Conservation (phyloP, 2,888 invertebrate genomes). For the Pollenia angustigena region DNA sequence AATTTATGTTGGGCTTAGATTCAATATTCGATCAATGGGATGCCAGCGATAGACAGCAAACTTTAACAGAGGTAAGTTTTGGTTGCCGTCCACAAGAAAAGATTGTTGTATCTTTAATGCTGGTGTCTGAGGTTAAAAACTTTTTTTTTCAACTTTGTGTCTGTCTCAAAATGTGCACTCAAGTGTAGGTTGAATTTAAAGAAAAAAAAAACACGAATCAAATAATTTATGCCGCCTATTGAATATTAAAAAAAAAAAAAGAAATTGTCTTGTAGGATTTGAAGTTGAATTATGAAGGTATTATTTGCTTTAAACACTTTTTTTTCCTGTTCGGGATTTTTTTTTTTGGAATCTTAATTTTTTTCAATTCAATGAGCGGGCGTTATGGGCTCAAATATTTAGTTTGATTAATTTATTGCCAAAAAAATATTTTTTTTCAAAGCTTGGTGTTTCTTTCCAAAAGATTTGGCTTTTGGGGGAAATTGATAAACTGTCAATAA, state of each 20-base stretch:
- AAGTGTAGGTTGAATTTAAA: constrained; percentile 68
- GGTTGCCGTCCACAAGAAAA: not conserved
- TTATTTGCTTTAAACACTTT: constrained; percentile 47
- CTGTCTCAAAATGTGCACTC: constrained; percentile 41
- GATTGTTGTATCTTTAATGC: not conserved
- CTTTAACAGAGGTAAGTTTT: constrained; percentile 84
- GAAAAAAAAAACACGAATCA: constrained; percentile 55
- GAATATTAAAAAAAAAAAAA: constrained; percentile 55
- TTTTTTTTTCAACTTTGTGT: constrained; percentile 12
- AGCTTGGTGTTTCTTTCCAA: constrained; percentile 8
- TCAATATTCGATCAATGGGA: constrained; percentile 84
- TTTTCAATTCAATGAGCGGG: constrained; percentile 51
- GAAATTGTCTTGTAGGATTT: constrained; percentile 63
- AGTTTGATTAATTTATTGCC: constrained; percentile 56
- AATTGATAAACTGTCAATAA: not conserved
- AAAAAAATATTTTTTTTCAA: not conserved
- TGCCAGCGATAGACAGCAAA: constrained; percentile 83
- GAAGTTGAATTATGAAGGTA: constrained; percentile 55
- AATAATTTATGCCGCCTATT: constrained; percentile 72
- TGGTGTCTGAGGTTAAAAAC: not conserved
- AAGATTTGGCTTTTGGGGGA: not conserved
- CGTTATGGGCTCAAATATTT: constrained; percentile 30
- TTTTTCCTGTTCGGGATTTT: not conserved
- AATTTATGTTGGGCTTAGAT: constrained; percentile 88
- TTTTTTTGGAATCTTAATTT: constrained; percentile 7